phyloP scores from a whole-genome alignment of 92 coral and sea anemone genomes.

The Phenganax stokvisi region DNA sequence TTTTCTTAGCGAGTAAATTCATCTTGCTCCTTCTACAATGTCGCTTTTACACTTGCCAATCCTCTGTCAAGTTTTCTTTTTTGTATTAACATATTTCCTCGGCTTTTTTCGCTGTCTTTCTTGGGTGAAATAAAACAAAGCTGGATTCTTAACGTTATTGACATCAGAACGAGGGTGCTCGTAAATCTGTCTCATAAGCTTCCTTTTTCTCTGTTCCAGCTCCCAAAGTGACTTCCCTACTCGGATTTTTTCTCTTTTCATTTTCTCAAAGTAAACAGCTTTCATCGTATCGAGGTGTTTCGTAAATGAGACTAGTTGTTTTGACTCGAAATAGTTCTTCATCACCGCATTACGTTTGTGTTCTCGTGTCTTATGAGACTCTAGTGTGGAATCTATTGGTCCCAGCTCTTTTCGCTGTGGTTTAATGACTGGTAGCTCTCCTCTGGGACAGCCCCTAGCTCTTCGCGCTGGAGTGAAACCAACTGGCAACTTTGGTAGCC shows the following conservation, averaged over 20 bases:
- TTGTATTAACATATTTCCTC: neutral
- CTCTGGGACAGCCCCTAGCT: neutral
- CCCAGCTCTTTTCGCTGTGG: slow-evolving; percentile 20
- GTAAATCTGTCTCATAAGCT: slow-evolving; percentile 66
- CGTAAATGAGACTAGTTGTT: slow-evolving; percentile 22
- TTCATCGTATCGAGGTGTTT: slow-evolving; percentile 33
- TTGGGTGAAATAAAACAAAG: slow-evolving; percentile 31
- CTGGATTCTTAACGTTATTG: slow-evolving; percentile 19
- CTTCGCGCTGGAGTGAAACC: neutral
- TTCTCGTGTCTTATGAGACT: slow-evolving; percentile 31
- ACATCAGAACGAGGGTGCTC: slow-evolving; percentile 49
- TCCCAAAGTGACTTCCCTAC: slow-evolving; percentile 91
- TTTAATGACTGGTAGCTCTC: slow-evolving; percentile 6
- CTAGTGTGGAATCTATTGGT: slow-evolving; percentile 27
- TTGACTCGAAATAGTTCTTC: slow-evolving; percentile 36
- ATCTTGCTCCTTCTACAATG: neutral
- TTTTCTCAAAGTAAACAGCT: slow-evolving; percentile 32
- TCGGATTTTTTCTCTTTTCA: slow-evolving; percentile 59
- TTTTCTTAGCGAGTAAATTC: neutral
- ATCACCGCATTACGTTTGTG: slow-evolving; percentile 35
- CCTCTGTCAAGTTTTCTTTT: neutral
- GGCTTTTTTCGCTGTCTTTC: slow-evolving; percentile 41
- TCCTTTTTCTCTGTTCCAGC: slow-evolving; percentile 72
- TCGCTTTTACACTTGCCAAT: neutral
- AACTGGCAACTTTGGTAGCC: neutral